Evolutionary conservation across 2,113 vertebrate species (phyloP), one percentile per base, ranked within the genome.

Genomic region (Hemiscyllium ocellatum): DNA sequence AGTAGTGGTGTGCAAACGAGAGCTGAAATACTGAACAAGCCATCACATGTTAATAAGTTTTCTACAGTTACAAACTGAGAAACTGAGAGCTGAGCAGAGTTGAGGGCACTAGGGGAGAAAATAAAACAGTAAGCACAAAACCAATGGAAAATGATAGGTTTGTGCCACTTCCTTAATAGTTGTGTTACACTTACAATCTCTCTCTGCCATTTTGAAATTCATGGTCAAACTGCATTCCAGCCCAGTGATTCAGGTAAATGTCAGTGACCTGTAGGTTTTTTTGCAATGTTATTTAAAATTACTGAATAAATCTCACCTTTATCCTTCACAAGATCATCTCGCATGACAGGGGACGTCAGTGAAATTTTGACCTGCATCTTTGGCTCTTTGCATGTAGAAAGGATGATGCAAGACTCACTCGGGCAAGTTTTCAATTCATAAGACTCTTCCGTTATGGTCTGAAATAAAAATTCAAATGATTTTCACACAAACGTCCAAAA

Each of bases 341-440:
- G 97, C 98, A 99, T 98, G 97, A 98, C 97, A 90, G 98, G 97
- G 24, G 98, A 99, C 95, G 98, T 99, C 96, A 98, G 96, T 78
- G 98, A 98, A 97, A 99, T 96, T 26, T 97, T 97, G 97, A 98
- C 98, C 97, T 98, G 98, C 97, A 98, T 98, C 97, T 97, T 97
- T 96, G 98, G 98, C 96, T 98, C 98, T 97, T 98, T 98, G 96
- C 97, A 98, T 96, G 98, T 98, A 96, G 97, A 97, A 97, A 98
- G 98, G 96, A 98, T 95, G 96, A 98, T 97, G 97, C 96, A 97
- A 96, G 98, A 97, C 97, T 98, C 98, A 95, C 98, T 97, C 0
- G 97, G 97, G 96, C 97, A 97, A 95, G 97, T 97, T 97, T 98
- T 97, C 96, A 98, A 98, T 97, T 98, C 97, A 95, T 98, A 98